Conservation (phyloP, 2,797 vertebrate genomes). For the Myiotriccus ornatus region DNA sequence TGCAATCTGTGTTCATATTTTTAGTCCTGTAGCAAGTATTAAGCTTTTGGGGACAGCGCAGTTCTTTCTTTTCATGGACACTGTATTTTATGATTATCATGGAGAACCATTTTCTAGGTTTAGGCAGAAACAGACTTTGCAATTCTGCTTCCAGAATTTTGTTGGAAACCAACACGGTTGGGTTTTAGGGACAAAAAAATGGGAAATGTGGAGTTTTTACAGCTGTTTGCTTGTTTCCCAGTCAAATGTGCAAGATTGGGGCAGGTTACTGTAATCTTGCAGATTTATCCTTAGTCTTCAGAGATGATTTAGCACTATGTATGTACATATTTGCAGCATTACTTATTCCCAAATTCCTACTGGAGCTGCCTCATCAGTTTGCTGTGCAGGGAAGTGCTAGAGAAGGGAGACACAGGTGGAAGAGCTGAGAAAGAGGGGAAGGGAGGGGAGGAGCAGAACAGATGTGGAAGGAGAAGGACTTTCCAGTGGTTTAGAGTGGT, state of each 20-base stretch:
- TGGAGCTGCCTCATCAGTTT: neutral
- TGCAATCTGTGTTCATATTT: neutral
- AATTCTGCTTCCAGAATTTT: neutral
- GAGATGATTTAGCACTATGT: neutral
- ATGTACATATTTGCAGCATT: neutral
- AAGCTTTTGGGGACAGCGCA: neutral
- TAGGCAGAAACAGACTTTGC: neutral
- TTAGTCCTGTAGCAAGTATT: neutral
- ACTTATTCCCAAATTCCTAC: neutral
- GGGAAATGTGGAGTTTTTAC: neutral
- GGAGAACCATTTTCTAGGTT: neutral
- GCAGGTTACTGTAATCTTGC: neutral
- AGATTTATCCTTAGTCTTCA: neutral
- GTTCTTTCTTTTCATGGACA: neutral
- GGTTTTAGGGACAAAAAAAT: neutral
- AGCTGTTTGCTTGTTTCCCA: neutral
- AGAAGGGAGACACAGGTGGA: neutral
- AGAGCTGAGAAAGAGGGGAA: neutral
- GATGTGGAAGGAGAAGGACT: neutral
- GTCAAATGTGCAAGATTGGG: neutral
- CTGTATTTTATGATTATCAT: neutral
- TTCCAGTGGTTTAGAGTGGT: neutral
- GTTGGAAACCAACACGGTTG: neutral
- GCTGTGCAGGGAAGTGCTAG: neutral
- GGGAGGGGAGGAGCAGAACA: neutral